Evolutionary conservation across 2,113 vertebrate genomes (phyloP), one percentile per base, ranked within the genome.

Genomic region (Lepus europaeus): DNA sequence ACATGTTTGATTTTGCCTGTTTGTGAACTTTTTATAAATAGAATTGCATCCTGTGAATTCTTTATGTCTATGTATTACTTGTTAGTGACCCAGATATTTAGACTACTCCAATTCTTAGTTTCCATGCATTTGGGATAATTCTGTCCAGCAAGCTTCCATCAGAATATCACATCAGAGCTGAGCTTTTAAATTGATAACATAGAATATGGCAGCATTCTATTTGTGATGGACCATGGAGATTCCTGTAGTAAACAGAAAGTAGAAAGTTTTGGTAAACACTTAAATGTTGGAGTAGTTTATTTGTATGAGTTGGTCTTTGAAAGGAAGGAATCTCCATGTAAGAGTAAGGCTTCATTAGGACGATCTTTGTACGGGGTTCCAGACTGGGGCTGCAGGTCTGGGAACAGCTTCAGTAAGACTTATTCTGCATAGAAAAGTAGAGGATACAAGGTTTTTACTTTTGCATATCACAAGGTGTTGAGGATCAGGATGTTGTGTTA

Each of bases 161-260:
- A 87, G 45, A 86, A 7, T 31, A 61, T 66, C 51, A 68, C 69
- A 66, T 45, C 51, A 73, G 25, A 73, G 9, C 1, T 29, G 12
- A 74, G 14, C 1, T 29, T 70, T 72, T 82, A 89, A 64, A 29
- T 11, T 29, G 51, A 70, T 22, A 83, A 23, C 0, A 8, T 12
- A 20, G 59, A 3, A 45, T 7, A 13, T 29, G 0, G 8, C 45
- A 61, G 33, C 8, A 0, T 1, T 49, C 0, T 16, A 6, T 29
- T 69, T 66, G n/a, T 23, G 56, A n/a, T 25, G 14, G 3, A 6
- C 6, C 6, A 33, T 4, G 29, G 22, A 36, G 2, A 2, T 66
- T 84, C 6, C 39, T 33, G 6, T 12, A 53, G 17, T 2, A 36
- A n/a, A 20, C 17, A 33, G n/a, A 74, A 33, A 6, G 51, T 82